Evolutionary conservation across 1,140 invertebrate species (phyloP), one percentile per base, ranked within the genome.

Genomic region (Drosophila prosaltans): DNA sequence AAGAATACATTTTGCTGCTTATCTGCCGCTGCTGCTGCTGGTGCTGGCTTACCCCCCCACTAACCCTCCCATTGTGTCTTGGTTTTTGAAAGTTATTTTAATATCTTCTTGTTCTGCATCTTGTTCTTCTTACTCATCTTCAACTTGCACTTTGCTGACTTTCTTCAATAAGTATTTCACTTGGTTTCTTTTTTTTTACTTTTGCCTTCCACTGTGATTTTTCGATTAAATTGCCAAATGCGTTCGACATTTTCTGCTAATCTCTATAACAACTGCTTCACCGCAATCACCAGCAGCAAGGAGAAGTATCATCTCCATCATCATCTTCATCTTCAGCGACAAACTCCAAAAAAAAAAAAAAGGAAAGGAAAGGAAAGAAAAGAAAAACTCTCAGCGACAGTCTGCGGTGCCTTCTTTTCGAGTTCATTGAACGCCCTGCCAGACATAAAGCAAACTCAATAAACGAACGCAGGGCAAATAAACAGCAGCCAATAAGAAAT

Each of bases 401-500:
- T 77, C 74, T 74, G 55, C 30, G 32, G 36, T 69, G 65, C 30
- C 64, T 61, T 58, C 65, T 60, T 54, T 57, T 51, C 45, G 81
- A 88, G 84, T 89, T 88, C 84, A 88, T 81, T 88, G 84, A 89
- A 88, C 84, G 83, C 61, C 83, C 45, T 57, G 51, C 59, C 67
- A 77, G 74, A 77, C 74, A 77, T 70, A 77, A 62, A 62, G 73
- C 83, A 86, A 89, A 89, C 83, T 88, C 83, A 88, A 88, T 88
- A 88, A 88, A 81, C 80, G 83, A 88, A 88, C 83, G 72, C 80
- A 71, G 66, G 74, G 76, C 83, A 86, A 86, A 86, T 86, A 86
- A 86, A 88, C 83, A 86, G 76, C 84, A 89, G 83, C 77, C 84
- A 89, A 89, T 88, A 89, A 88, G 83, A 90, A 82, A 78, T 74